phyloP scores from a whole-genome alignment of 2,888 invertebrate species.

The Isotomurus palustris region DNA sequence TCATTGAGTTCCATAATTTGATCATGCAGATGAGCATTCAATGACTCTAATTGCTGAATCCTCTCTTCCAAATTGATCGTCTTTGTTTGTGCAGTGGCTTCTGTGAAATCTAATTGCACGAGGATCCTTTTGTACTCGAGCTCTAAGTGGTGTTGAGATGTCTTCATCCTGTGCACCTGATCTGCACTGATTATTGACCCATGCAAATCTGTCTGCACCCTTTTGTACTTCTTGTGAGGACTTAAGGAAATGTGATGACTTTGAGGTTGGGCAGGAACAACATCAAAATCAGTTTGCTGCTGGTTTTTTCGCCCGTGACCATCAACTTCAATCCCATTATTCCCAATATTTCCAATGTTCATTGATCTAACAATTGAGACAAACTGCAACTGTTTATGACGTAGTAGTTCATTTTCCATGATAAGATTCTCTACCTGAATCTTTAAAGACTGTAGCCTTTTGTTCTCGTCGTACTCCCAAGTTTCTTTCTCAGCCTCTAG shows the following conservation, averaged over 20 bases:
- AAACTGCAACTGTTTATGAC: neutral
- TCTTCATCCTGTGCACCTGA: neutral
- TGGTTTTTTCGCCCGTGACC: neutral
- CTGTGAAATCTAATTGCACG: neutral
- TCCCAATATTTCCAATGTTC: neutral
- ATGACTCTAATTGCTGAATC: neutral
- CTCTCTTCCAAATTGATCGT: neutral
- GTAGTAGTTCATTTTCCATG: neutral
- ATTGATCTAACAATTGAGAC: neutral
- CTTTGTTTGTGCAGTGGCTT: neutral
- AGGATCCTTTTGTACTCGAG: neutral
- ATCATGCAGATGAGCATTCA: neutral
- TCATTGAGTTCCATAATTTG: neutral
- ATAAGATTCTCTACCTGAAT: neutral
- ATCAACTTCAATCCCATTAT: neutral
- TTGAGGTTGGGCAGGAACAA: too few relatives aligned
- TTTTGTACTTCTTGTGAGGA: too few relatives aligned
- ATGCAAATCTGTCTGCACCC: too few relatives aligned
- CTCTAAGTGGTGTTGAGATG: neutral
- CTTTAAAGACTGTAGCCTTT: neutral
- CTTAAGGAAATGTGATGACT: too few relatives aligned
- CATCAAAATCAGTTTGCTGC: too few relatives aligned
- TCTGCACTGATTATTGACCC: too few relatives aligned
- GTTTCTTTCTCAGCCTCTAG: slow-evolving; percentile 17
- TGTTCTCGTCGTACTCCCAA: slow-evolving; percentile 14